Conservation (phyloP, 1,140 invertebrate genomes). For the Danaus plexippus region DNA sequence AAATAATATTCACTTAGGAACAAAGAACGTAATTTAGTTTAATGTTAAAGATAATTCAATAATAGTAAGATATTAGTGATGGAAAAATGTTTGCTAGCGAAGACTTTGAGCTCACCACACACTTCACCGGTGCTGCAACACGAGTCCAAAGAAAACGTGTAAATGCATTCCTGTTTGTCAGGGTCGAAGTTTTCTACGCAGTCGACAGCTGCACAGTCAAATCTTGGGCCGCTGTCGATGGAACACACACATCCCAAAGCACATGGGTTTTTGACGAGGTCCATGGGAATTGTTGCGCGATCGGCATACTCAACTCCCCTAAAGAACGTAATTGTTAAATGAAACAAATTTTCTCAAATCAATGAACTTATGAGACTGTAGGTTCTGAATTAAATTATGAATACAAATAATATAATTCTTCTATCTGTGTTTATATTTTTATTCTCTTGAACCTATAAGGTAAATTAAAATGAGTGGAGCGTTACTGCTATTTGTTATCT, state of each 20-base stretch:
- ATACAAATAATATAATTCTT: too few species aligned
- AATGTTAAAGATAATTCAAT: too few species aligned
- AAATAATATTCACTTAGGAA: too few species aligned
- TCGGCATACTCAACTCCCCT: constrained; percentile 47
- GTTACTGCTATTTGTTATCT: too few species aligned
- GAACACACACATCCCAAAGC: constrained; percentile 48
- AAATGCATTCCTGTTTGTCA: constrained; percentile 47
- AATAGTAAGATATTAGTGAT: too few species aligned
- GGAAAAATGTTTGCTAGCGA: too few species aligned
- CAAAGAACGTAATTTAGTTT: too few species aligned
- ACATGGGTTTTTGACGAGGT: constrained; percentile 44
- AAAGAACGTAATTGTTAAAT: constrained; percentile 19
- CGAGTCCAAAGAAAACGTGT: constrained; percentile 48
- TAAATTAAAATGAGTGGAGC: too few species aligned
- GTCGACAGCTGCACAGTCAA: constrained; percentile 62
- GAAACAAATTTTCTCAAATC: background rate
- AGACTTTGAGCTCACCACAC: constrained; percentile 42
- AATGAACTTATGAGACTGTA: too few species aligned
- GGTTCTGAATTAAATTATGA: too few species aligned
- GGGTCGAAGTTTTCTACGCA: constrained; percentile 60
- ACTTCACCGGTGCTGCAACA: constrained; percentile 58
- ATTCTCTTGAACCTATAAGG: too few species aligned
- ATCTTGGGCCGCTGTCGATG: constrained; percentile 31
- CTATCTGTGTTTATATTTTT: too few species aligned
- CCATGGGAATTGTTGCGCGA: constrained; percentile 39